Percentiles rank a stretch among this genome's conserved stretches.
phyloP scores from a whole-genome alignment of 2,888 invertebrate species.

The Rhaphigaster nebulosa region DNA sequence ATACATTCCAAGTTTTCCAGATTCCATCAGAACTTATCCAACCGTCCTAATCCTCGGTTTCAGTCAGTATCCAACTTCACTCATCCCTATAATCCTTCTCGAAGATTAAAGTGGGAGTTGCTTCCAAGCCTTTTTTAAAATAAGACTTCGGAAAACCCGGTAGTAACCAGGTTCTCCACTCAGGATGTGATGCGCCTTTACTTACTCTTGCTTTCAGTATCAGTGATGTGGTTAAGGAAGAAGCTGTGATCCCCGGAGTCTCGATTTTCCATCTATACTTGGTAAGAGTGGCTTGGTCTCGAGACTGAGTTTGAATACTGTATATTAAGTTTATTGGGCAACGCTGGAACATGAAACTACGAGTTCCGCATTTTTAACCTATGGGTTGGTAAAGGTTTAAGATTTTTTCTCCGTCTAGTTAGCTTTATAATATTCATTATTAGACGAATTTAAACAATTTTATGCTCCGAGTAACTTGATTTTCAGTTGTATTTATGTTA shows the following conservation, averaged over 20 bases:
- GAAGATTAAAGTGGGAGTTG: not conserved
- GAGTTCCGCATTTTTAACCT: too few relatives aligned
- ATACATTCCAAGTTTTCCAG: constrained; percentile 10
- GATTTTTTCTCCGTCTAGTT: too few relatives aligned
- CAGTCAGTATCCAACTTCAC: constrained; percentile 11
- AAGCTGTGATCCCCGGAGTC: not conserved
- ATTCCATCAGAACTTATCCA: constrained; percentile 17
- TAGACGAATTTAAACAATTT: too few relatives aligned
- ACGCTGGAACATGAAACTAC: too few relatives aligned
- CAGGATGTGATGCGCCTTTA: not conserved
- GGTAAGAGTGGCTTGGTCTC: too few relatives aligned
- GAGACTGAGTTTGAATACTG: too few relatives aligned
- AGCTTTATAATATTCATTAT: too few relatives aligned
- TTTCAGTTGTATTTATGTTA: too few relatives aligned
- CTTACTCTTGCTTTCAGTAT: not conserved
- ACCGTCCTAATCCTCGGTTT: constrained; percentile 2
- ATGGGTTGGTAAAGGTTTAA: too few relatives aligned
- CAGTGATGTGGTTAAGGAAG: not conserved
- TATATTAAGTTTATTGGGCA: too few relatives aligned
- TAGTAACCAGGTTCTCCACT: not conserved
- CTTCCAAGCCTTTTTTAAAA: not conserved
- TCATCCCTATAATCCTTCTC: not conserved
- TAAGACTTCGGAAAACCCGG: not conserved
- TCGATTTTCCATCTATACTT: too few relatives aligned
- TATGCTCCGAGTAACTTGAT: too few relatives aligned